Evolutionary conservation across 2,797 vertebrate species (phyloP).

Genomic region (Ptychadena robeensis): DNA sequence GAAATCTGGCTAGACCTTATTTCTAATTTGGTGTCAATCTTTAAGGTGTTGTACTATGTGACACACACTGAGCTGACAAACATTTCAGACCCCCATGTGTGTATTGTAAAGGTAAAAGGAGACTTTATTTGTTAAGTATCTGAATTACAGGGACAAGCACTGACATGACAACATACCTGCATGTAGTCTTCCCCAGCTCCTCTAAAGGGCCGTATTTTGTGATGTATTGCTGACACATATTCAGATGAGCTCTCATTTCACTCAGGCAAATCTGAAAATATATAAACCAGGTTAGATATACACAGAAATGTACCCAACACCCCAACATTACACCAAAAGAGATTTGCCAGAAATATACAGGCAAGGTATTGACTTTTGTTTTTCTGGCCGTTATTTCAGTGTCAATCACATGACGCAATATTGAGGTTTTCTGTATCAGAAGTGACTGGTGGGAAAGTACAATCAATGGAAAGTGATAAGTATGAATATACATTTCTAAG

Average conservation of each 20-base stretch:
- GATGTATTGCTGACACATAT: conserved; percentile 67
- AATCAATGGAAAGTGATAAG: neutral
- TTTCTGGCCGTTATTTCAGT: no score
- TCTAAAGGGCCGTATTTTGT: conserved; percentile 67
- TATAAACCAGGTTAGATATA: neutral
- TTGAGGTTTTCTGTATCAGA: neutral
- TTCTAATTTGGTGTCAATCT: no score
- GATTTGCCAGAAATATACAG: neutral
- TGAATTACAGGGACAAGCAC: no score
- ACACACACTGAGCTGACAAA: no score
- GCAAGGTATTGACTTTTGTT: neutral
- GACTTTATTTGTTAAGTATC: no score
- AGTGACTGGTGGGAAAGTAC: neutral
- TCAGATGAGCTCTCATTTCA: conserved; percentile 71
- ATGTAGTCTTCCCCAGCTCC: conserved; percentile 62
- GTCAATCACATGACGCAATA: neutral
- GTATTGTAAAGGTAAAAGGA: no score
- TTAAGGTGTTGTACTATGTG: no score
- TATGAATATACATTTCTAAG: neutral
- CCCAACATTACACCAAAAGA: no score
- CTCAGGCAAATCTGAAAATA: conserved; percentile 67
- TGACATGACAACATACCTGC: conserved; percentile 63
- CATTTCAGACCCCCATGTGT: no score
- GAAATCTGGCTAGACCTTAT: no score
- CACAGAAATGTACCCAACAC: no score